These are phyloP conservation scores for Dasypogon diadema DNA, from an alignment of 2,888 invertebrate genomes.

Conservation along the genomic window DNA sequence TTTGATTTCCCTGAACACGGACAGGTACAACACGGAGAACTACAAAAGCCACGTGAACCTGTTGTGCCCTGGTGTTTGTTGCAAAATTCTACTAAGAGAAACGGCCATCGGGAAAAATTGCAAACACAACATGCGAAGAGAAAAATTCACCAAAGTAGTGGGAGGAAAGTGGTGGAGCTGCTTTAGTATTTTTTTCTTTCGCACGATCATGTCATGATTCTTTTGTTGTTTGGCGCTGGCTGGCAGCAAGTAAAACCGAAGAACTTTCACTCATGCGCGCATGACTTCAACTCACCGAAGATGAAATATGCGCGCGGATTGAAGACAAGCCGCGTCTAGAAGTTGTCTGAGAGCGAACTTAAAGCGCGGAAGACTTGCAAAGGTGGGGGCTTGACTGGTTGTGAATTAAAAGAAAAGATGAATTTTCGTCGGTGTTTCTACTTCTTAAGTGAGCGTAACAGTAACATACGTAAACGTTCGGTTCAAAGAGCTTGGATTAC, in stretches of 20 bases:
- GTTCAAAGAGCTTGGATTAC: too few relatives aligned
- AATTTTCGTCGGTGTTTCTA: too few relatives aligned
- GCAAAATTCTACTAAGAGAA: slow-evolving; percentile 13
- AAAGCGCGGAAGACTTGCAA: too few relatives aligned
- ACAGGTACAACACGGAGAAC: background rate
- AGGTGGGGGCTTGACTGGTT: too few relatives aligned
- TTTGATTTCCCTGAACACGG: background rate
- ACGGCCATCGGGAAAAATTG: background rate
- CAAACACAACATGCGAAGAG: background rate
- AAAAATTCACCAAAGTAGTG: background rate
- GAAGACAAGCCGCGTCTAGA: too few relatives aligned
- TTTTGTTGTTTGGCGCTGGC: background rate
- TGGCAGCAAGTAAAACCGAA: slow-evolving; percentile 1
- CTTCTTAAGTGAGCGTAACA: too few relatives aligned
- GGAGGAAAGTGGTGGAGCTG: too few relatives aligned
- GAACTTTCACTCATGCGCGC: slow-evolving; percentile 47
- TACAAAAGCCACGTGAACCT: background rate
- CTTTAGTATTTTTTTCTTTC: too few relatives aligned
- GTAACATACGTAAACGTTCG: too few relatives aligned
- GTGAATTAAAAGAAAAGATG: too few relatives aligned
- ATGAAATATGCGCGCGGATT: background rate
- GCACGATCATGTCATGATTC: too few relatives aligned
- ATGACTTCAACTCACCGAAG: background rate
- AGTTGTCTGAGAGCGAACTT: too few relatives aligned
- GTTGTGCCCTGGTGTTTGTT: background rate